A percentile compares a stretch with the other conserved stretches of the same genome.
phyloP scores from a whole-genome alignment of 1,140 invertebrate genomes.

The Halesus radiatus region DNA sequence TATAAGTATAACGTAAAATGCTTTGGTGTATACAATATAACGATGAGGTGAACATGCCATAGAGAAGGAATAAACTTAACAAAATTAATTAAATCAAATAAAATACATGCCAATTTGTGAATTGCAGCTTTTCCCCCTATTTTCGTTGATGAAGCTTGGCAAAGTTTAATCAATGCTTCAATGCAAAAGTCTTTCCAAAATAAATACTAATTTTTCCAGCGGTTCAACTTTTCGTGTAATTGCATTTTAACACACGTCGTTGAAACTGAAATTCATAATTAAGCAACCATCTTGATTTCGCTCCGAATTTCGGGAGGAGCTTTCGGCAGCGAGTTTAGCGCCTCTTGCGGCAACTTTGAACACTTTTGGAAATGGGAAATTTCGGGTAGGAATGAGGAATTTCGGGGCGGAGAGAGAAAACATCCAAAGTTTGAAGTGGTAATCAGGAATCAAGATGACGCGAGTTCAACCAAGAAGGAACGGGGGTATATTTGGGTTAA shows the following conservation, averaged over 20 bases:
- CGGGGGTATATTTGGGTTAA: not conserved
- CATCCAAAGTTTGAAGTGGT: constrained; percentile 39
- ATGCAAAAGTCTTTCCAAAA: too few relatives aligned
- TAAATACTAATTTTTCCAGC: too few relatives aligned
- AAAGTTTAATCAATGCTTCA: too few relatives aligned
- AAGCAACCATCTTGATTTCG: constrained; percentile 33
- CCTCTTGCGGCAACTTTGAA: constrained; percentile 28
- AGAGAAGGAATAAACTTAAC: too few relatives aligned
- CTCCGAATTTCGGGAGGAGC: constrained; percentile 13
- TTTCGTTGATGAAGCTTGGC: too few relatives aligned
- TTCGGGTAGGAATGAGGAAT: not conserved
- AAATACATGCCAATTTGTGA: too few relatives aligned
- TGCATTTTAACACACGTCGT: constrained; percentile 29
- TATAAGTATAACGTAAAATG: too few relatives aligned
- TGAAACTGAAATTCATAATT: constrained; percentile 25
- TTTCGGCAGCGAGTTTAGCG: constrained; percentile 27
- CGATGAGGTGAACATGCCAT: too few relatives aligned
- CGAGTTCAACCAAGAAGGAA: not conserved
- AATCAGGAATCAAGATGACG: constrained; percentile 30
- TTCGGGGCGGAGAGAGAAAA: constrained; percentile 16
- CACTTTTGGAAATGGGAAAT: constrained; percentile 13
- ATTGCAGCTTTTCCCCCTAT: too few relatives aligned
- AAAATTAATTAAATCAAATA: too few relatives aligned
- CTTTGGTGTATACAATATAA: too few relatives aligned
- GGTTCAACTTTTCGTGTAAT: not conserved